Evolutionary conservation across 1,140 invertebrate species (phyloP), one percentile per base, ranked within the genome.

Genomic region (Catajapyx aquilonaris): DNA sequence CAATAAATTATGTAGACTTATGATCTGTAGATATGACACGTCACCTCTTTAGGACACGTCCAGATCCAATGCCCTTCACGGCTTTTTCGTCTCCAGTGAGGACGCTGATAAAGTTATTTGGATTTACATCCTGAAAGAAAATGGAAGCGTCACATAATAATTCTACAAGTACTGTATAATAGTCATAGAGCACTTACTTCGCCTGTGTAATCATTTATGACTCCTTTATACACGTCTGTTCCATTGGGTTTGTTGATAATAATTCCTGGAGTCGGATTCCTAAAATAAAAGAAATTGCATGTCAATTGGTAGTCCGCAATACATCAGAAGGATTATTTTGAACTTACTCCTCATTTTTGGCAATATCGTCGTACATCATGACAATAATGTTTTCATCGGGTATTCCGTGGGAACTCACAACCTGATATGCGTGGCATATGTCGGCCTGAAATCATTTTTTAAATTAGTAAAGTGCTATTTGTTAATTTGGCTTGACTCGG

Each of bases 281-380:
- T 69, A 41, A 20, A 54, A 45, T 36, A 33, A 46, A 46, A 50
- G 34, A 16, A 21, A 47, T 30, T 39, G 39, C 34, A 33, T 10
- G 25, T 28, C 9, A 28, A 28, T 10, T n/a, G 9, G 25, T 15
- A 34, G 32, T 7, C 11, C 11, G 15, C 11, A 10, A 9, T 17
- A 34, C 9, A 34, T 34, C 16, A 34, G 15, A 9, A 10, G 9
- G 11, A 17, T 39, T 37, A 22, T 20, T 17, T n/a, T 41, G 16
- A 35, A 52, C 59, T 60, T 56, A 69, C 66, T 58, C 48, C 34
- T 31, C 16, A 49, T 60, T 64, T 41, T 65, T 30, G 4, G 69
- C 71, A 40, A 73, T 62, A 45, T 73, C 71, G 55, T 73, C 70
- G 49, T 64, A 69, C 66, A 72, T 71, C 64, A 73, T 66, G 10